A percentile compares a stretch with the other conserved stretches of the same genome.
Conservation (phyloP, 2,888 invertebrate genomes). For the Unio pictorum region DNA sequence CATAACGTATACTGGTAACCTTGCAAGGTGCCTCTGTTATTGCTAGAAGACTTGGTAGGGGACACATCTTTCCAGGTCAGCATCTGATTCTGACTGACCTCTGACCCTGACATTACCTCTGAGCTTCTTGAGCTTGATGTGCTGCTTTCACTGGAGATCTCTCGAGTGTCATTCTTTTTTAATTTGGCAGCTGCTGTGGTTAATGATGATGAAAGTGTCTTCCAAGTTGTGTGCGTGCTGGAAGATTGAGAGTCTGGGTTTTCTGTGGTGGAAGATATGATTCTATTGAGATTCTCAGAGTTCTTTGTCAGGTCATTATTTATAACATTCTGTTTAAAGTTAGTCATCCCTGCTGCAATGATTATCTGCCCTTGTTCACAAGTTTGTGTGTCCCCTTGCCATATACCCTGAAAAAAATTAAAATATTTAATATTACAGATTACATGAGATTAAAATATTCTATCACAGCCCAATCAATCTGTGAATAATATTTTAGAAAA, state of each 20-base stretch:
- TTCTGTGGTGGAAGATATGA: conserved; percentile 24
- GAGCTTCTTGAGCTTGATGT: conserved; percentile 20
- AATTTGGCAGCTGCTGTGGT: conserved; percentile 13
- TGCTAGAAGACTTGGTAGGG: conserved; percentile 38
- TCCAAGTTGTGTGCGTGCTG: conserved; percentile 34
- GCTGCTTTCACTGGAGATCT: conserved; percentile 16
- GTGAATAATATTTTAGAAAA: no score
- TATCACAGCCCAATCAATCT: no score
- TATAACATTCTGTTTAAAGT: conserved; percentile 6
- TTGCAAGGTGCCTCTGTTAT: background rate
- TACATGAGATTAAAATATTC: no score
- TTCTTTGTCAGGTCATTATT: conserved; percentile 15
- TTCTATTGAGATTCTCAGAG: conserved; percentile 21
- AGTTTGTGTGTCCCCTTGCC: conserved; percentile 31
- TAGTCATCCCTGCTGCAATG: conserved; percentile 15
- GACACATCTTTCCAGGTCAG: conserved; percentile 59
- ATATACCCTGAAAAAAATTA: conserved; percentile 29
- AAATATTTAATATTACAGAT: background rate
- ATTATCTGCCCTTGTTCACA: conserved; percentile 33
- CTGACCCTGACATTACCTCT: conserved; percentile 2
- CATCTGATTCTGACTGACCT: conserved; percentile 25
- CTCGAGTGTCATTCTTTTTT: conserved; percentile 14
- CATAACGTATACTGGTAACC: background rate
- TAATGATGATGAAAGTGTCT: conserved; percentile 24
- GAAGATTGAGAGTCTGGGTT: conserved; percentile 29